Evolutionary conservation across 2,888 invertebrate species (phyloP).

Genomic region (Drosophila recens): DNA sequence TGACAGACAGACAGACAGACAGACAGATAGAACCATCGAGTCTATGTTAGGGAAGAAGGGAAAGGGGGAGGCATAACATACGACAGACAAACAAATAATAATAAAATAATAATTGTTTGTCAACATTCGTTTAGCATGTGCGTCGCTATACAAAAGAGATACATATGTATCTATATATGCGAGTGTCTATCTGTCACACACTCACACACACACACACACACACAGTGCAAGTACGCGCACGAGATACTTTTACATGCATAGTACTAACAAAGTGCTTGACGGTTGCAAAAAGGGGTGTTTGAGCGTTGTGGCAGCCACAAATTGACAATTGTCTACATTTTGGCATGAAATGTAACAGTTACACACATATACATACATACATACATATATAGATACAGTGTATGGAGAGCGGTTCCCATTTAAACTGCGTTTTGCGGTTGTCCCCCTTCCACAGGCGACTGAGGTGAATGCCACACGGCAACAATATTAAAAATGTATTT

Average conservation of each 20-base stretch:
- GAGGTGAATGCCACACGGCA: conserved; percentile 66
- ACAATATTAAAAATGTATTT: conserved; percentile 43
- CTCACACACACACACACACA: too few species aligned
- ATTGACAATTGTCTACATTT: conserved; percentile 77
- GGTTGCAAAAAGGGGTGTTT: conserved; percentile 68
- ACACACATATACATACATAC: conserved; percentile 9
- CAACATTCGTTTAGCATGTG: conserved; percentile 83
- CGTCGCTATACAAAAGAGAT: conserved; percentile 38
- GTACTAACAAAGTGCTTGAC: conserved; percentile 29
- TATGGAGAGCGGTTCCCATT: conserved; percentile 44
- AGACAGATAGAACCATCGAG: conserved; percentile 29
- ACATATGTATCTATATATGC: conserved; percentile 23
- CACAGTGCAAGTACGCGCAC: background rate
- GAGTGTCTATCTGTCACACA: conserved; percentile 6
- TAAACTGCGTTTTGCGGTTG: conserved; percentile 78
- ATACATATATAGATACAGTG: background rate
- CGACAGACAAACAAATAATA: conserved; percentile 79
- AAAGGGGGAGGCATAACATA: conserved; percentile 22
- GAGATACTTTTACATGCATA: conserved; percentile 8
- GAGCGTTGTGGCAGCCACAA: conserved; percentile 55
- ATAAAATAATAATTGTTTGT: conserved; percentile 83
- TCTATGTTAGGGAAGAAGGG: conserved; percentile 23
- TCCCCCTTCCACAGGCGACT: conserved; percentile 1
- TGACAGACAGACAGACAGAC: conserved; percentile 56
- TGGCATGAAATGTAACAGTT: conserved; percentile 69